phyloP scores from a whole-genome alignment of 1,140 invertebrate species.

The Zaprionus camerounensis region DNA sequence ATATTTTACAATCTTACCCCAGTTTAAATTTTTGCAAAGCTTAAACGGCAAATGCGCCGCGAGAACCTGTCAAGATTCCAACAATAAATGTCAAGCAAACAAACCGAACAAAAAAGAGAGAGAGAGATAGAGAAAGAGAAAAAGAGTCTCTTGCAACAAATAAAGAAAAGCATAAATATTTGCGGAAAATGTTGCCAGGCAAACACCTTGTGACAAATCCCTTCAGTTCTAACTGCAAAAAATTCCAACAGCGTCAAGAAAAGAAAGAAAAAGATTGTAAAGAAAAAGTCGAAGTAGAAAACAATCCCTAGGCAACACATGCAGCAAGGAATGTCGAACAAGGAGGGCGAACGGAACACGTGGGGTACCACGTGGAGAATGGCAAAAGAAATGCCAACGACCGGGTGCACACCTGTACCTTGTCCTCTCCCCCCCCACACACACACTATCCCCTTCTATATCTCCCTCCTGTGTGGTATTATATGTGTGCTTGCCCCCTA shows the following conservation, averaged over 20 bases:
- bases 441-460: neutral
- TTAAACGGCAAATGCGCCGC: constrained; percentile 1
- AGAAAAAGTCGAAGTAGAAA: constrained; percentile 15
- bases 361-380: constrained; percentile 7
- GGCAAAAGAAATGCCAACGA: constrained; percentile 18
- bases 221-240: constrained; percentile 23
- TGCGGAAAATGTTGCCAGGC: constrained; percentile 53
- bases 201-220: constrained; percentile 38
- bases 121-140: neutral
- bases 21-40: neutral
- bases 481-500: constrained; percentile 21
- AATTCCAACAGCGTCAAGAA: constrained; percentile 22
- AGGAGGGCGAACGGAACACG: neutral
- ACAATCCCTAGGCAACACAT: constrained; percentile 38
- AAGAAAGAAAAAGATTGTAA: constrained; percentile 27
- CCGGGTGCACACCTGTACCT: neutral
- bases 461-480: constrained; percentile 7
- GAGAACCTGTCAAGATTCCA: constrained; percentile 15
- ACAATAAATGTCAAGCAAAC: constrained; percentile 55
- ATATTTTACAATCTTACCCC: neutral
- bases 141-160: constrained; percentile 31
- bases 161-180: constrained; percentile 54
- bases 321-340: constrained; percentile 14
- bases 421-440: neutral
- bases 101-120: constrained; percentile 39